Conservation (phyloP, 1,140 invertebrate species). For the Micrasema minimum region DNA sequence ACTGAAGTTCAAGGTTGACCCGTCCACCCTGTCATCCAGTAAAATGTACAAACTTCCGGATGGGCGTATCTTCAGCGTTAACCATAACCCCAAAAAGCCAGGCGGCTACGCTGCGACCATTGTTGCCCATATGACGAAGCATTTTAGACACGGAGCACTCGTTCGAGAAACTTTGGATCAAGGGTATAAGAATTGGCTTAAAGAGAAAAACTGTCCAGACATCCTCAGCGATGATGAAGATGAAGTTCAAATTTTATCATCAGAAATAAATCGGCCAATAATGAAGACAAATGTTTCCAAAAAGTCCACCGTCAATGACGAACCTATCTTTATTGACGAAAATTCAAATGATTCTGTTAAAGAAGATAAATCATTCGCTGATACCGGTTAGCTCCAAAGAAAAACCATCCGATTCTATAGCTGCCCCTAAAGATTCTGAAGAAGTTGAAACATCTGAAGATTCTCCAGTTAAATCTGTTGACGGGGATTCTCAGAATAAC, state of each 20-base stretch:
- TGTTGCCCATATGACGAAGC: conserved; percentile 59
- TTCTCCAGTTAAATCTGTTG: neutral
- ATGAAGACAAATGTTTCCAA: neutral
- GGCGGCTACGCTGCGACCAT: conserved; percentile 66
- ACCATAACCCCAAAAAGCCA: conserved; percentile 63
- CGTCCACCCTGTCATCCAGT: conserved; percentile 63
- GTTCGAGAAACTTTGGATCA: conserved; percentile 62
- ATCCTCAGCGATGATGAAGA: conserved; percentile 48
- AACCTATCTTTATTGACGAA: conserved; percentile 66
- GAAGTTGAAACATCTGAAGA: neutral
- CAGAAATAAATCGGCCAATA: conserved; percentile 36
- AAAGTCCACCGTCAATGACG: conserved; percentile 56
- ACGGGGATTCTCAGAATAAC: neutral
- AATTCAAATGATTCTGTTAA: conserved; percentile 59
- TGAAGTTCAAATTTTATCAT: conserved; percentile 63
- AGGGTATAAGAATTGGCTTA: conserved; percentile 61
- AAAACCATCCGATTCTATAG: neutral
- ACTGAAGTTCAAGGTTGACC: conserved; percentile 64
- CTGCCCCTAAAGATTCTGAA: neutral
- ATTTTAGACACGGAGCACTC: conserved; percentile 5
- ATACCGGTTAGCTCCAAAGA: neutral
- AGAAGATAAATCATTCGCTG: neutral
- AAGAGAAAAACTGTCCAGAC: conserved; percentile 55
- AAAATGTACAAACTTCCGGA: conserved; percentile 66
- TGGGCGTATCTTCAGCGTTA: conserved; percentile 65